A percentile compares a stretch with the other conserved stretches of the same genome.
These are phyloP conservation scores for Phanerotoma sp. DNA, from an alignment of 2,888 invertebrate species.

Conservation along the genomic window DNA sequence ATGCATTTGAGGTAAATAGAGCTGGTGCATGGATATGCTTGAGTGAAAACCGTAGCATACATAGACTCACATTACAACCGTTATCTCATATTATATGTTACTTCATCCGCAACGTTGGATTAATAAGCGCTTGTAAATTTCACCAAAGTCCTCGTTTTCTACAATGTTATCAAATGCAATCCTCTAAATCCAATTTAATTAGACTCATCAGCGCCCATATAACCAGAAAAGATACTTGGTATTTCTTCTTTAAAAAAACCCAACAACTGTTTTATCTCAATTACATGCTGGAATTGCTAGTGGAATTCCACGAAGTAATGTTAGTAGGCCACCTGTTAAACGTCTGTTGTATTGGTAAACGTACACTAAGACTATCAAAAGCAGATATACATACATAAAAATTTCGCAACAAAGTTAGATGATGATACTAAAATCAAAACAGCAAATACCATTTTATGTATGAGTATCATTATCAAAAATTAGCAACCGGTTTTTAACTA, in stretches of 20 bases:
- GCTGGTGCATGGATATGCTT: neutral
- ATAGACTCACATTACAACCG: slow-evolving; percentile 1
- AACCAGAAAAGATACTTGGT: neutral
- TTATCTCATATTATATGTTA: neutral
- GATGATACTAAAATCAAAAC: slow-evolving; percentile 1
- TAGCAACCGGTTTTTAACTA: too few species aligned
- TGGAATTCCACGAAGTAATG: slow-evolving; percentile 2
- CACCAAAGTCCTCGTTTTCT: too few species aligned
- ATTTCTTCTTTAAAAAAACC: neutral
- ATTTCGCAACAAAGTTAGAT: neutral
- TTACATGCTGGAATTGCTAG: neutral
- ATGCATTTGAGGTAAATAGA: slow-evolving; percentile 11
- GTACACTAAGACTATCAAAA: neutral
- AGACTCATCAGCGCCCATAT: neutral
- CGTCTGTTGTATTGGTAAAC: slow-evolving; percentile 1
- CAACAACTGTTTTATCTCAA: slow-evolving; percentile 11
- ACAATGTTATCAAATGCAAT: too few species aligned
- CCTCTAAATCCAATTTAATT: too few species aligned
- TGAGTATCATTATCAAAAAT: neutral
- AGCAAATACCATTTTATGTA: neutral
- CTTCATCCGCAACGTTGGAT: neutral
- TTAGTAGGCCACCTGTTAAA: slow-evolving; percentile 23
- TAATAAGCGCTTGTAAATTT: too few species aligned
- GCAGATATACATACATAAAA: neutral
- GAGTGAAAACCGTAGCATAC: slow-evolving; percentile 2